Conservation (phyloP, 2,113 vertebrate species). For the Saimiri boliviensis region DNA sequence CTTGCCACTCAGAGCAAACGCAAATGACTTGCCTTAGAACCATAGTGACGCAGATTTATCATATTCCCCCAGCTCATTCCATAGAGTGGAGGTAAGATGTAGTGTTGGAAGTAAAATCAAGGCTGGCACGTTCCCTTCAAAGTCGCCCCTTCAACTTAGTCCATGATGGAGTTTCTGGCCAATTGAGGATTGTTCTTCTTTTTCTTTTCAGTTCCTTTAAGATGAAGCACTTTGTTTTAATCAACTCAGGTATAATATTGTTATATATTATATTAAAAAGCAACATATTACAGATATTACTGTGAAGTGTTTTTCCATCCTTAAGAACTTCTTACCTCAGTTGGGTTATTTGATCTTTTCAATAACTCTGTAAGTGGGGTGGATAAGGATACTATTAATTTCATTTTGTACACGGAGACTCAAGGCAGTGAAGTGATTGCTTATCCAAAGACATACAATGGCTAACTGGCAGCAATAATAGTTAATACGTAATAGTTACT, state of each 20-base stretch:
- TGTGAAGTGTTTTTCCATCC: not conserved
- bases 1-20: not conserved
- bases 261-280: constrained; percentile 25
- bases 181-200: not conserved
- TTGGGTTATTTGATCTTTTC: constrained; percentile 58
- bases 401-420: constrained; percentile 25
- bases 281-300: not conserved
- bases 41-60: not conserved
- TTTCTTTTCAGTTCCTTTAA: constrained; percentile 3
- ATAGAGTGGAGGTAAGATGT: not conserved
- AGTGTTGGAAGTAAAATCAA: not conserved
- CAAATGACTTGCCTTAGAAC: not conserved
- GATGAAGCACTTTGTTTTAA: constrained; percentile 14
- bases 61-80: not conserved
- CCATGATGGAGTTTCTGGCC: not conserved
- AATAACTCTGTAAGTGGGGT: constrained; percentile 6
- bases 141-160: not conserved
- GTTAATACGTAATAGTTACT: not conserved
- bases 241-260: constrained; percentile 15
- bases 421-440: constrained; percentile 7
- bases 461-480: not conserved
- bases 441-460: not conserved
- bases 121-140: not conserved
- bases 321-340: constrained; percentile 35
- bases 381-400: constrained; percentile 55